Base-by-base conservation (phyloP, 2,888 invertebrate genomes). In the Trisateles emortualis region DNA sequence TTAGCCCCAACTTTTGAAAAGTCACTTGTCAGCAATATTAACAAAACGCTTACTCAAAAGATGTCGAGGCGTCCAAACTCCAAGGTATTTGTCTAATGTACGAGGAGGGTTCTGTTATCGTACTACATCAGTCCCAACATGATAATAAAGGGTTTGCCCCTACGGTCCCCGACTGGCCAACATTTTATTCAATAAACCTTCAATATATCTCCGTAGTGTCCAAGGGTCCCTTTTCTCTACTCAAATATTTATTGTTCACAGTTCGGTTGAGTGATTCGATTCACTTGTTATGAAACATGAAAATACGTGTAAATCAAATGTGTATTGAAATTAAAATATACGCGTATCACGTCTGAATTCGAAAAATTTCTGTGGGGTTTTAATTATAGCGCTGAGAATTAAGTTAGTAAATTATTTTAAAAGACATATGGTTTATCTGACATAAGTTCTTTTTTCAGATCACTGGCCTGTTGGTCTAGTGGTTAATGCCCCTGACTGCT, bases 101-200 rank as follows among this genome's bases (percentile, higher is more conserved):
- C 55, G 54, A 60, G 69, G 63, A 72, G 70, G 75, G 74, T 65
- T 65, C 68, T 60, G 66, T 76, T 77, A 77, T 78, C 73, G 49
- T 22, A 62, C 75, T 62, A 72, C 78, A 83, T 86, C 83, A 78
- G 78, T 74, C 79, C 79, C 76, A 57, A 80, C 82, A 81, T 71
- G 81, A 83, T 81, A 86, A 82, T 83, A 86, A 84, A 84, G 82
- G 84, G 76, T 76, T 74, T 62, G 69, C 22, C 49, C 61, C 66
- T 59, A 61, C 69, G 73, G 59, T 71, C 65, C 76, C 74, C 57
- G 52, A 55, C 72, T 67, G 68, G 65, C 71, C 74, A 71, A 76
- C 84, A 76, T 83, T 87, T 84, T 83, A 86, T 87, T 86, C 85
- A 87, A 87, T 87, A 81, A 81, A 81, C 77, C 81, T 76, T 76